Base-by-base conservation (phyloP, 2,113 vertebrate species). In the Chloroceryle aenea region DNA sequence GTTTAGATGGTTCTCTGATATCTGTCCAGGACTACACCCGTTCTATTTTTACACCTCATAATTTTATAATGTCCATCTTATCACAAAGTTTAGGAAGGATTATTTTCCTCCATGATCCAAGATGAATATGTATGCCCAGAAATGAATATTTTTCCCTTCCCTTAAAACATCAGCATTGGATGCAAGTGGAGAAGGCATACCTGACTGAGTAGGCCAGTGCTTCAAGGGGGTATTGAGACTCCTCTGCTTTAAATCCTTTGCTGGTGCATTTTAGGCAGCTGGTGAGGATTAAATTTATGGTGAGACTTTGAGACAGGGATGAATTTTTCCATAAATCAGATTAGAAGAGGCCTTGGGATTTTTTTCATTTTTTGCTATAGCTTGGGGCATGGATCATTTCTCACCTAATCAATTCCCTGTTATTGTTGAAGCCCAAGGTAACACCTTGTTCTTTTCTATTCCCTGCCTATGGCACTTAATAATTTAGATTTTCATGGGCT, bases 401-500 rank as follows among this genome's bases (percentile, higher is more conserved):
- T 91, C 68, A 85, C 77, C 80, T 87, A 91, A 94, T 95, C 73
- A 91, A 52, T 89, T 87, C 73, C 21, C 56, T 91, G 36, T 82
- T 95, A 87, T 89, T 95, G 48, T 62, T 85, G 84, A 90, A 96
- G 69, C 64, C 86, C 80, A 85, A 87, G 56, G 93, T 82, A 94
- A 68, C 87, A 87, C 62, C 93, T 85, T 92, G 66, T 91, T 89
- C 89, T 94, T 75, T 95, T 89, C 69, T 87, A 61, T 82, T 62
- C 43, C 20, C 12, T 94, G 43, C 43, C 84, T 87, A 64, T 78
- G 73, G 77, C 69, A 91, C 77, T 94, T 92, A 89, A 91, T 95
- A 95, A 92, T 95, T 95, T 81, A 87, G 69, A 78, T 95, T 95
- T 91, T 91, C 91, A 82, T 87, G 77, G 48, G 17, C 48, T 85